phyloP scores from a whole-genome alignment of 2,113 vertebrate species.

The Murina feae region DNA sequence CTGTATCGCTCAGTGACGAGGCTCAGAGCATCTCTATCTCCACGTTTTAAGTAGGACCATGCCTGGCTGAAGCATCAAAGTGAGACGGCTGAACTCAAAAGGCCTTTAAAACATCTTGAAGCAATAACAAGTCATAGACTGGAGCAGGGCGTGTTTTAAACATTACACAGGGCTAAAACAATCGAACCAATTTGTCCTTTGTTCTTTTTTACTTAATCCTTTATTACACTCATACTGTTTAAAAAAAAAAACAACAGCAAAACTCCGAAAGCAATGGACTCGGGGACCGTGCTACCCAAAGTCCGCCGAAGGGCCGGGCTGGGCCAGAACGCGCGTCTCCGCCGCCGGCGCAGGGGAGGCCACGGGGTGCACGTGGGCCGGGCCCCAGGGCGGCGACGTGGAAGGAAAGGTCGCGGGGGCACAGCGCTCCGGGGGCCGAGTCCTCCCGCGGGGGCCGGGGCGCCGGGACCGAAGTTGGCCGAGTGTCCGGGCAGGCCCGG shows the following conservation, averaged over 20 bases:
- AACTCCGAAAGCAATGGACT: constrained; percentile 27
- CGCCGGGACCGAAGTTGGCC: constrained; percentile 19
- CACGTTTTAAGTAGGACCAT: background rate
- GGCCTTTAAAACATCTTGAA: constrained; percentile 66
- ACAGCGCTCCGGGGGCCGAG: background rate
- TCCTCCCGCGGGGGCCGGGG: background rate
- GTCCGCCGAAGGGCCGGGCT: background rate
- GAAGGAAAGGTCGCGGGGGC: background rate
- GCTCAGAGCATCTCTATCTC: background rate
- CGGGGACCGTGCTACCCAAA: background rate
- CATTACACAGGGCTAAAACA: constrained; percentile 59
- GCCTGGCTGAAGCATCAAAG: constrained; percentile 40
- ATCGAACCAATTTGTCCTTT: constrained; percentile 72
- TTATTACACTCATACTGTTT: constrained; percentile 56
- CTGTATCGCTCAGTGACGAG: background rate
- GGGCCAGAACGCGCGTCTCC: background rate
- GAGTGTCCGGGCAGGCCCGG: constrained; percentile 43
- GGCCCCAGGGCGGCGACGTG: background rate
- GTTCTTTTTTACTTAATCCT: constrained; percentile 69
- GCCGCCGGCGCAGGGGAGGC: background rate
- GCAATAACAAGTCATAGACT: constrained; percentile 50
- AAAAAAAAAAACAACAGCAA: constrained; percentile 8
- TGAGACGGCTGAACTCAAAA: constrained; percentile 41
- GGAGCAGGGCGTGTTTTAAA: constrained; percentile 59
- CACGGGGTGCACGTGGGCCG: background rate